These are phyloP conservation scores for Anser brachyrhynchus DNA, from an alignment of 2,113 vertebrate genomes.

Conservation along the genomic window DNA sequence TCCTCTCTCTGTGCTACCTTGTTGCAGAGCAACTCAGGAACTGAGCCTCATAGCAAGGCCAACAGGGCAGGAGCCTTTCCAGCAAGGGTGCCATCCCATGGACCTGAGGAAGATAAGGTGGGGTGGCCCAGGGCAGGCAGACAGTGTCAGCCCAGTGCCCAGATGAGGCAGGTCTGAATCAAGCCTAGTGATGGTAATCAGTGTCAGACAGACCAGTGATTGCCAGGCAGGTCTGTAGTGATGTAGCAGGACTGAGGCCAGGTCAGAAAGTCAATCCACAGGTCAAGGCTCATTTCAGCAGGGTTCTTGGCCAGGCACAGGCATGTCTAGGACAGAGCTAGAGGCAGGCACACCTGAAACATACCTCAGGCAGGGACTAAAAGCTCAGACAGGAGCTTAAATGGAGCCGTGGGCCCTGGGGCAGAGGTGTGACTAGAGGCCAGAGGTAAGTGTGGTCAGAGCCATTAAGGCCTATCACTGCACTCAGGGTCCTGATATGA, in stretches of 20 bases:
- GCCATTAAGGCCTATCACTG: neutral
- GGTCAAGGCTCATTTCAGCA: neutral
- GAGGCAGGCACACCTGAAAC: neutral
- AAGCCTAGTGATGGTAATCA: neutral
- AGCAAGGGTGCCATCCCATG: neutral
- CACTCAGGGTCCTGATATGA: neutral
- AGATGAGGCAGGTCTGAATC: neutral
- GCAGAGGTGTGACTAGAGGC: neutral
- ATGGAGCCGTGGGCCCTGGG: neutral
- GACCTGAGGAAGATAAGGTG: neutral
- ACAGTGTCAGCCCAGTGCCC: accelerated
- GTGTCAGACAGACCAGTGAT: accelerated
- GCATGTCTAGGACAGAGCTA: neutral
- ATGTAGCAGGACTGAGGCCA: neutral
- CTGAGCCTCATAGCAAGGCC: neutral
- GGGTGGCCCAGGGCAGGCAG: neutral
- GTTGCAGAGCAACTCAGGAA: neutral
- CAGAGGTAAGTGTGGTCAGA: neutral
- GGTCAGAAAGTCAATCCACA: neutral
- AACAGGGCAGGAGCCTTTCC: neutral
- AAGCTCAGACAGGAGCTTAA: neutral
- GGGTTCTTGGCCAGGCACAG: neutral
- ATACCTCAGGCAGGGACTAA: neutral
- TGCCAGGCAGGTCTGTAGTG: neutral
- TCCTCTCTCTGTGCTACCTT: neutral